Percentiles rank a stretch among this genome's conserved stretches.
Conservation (phyloP, 2,888 invertebrate genomes). For the Danaus chrysippus region DNA sequence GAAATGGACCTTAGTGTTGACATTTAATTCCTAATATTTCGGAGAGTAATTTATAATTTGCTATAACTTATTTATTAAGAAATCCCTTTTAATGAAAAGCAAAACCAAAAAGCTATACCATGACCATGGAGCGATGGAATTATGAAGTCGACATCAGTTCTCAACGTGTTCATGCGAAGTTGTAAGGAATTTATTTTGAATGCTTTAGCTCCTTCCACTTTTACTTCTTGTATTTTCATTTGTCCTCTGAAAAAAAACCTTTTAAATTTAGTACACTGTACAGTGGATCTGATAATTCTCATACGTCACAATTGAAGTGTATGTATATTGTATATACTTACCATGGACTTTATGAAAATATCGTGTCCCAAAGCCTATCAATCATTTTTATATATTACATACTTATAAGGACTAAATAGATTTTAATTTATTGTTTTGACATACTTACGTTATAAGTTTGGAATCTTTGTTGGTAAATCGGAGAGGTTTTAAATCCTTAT, state of each 20-base stretch:
- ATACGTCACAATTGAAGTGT: too few relatives aligned
- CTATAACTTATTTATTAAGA: too few relatives aligned
- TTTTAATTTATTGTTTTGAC: not conserved
- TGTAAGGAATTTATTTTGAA: slow-evolving; percentile 19
- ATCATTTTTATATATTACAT: too few relatives aligned
- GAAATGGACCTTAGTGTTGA: too few relatives aligned
- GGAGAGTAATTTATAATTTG: too few relatives aligned
- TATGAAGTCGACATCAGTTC: slow-evolving; percentile 24
- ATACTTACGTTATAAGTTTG: not conserved
- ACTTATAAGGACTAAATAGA: not conserved
- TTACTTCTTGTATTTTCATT: slow-evolving; percentile 13
- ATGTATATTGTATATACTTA: too few relatives aligned
- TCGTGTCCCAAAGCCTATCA: too few relatives aligned
- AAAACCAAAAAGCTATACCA: slow-evolving; percentile 14
- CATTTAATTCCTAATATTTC: too few relatives aligned
- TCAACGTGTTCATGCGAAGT: slow-evolving; percentile 22
- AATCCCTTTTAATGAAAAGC: not conserved
- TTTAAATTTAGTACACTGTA: not conserved
- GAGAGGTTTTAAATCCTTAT: not conserved
- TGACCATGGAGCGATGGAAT: slow-evolving; percentile 19
- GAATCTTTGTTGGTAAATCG: not conserved
- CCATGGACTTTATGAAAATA: too few relatives aligned
- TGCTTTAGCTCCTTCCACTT: slow-evolving; percentile 16
- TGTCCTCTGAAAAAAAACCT: slow-evolving; percentile 21
- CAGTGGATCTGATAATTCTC: not conserved